These are phyloP conservation scores for Acanthochromis polyacanthus DNA, from an alignment of 2,113 vertebrate species.

Conservation along the genomic window DNA sequence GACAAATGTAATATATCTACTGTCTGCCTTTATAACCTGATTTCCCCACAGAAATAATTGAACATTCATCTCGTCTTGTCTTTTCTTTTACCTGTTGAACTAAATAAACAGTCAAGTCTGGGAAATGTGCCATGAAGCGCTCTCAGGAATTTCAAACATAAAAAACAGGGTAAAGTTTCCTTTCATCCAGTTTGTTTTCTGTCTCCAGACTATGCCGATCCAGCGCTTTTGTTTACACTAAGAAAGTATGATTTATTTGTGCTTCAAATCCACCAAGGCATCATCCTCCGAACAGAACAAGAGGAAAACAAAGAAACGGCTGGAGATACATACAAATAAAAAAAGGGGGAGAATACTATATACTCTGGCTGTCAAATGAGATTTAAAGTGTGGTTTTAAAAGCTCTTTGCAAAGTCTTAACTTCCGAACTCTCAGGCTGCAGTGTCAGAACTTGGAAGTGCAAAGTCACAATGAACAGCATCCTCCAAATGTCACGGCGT, in stretches of 20 bases:
- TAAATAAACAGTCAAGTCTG: constrained; percentile 40
- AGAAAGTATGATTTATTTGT: constrained; percentile 50
- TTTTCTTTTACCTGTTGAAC: constrained; percentile 46
- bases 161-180: constrained; percentile 44
- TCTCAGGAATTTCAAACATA: constrained; percentile 47
- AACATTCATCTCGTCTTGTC: constrained; percentile 20
- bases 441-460: constrained; percentile 20
- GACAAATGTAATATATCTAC: neutral
- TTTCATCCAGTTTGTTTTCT: constrained; percentile 58
- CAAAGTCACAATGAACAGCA: constrained; percentile 27
- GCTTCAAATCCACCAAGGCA: constrained; percentile 48
- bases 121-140: constrained; percentile 37
- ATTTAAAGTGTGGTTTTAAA: constrained; percentile 2
- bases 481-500: constrained; percentile 52
- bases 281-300: constrained; percentile 6
- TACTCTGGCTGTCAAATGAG: constrained; percentile 47
- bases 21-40: constrained; percentile 36
- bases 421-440: constrained; percentile 33
- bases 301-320: constrained; percentile 30
- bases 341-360: constrained; percentile 28
- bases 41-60: constrained; percentile 44
- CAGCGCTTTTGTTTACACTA: constrained; percentile 51
- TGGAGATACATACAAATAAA: constrained; percentile 32
- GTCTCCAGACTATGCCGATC: constrained; percentile 39
- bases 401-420: constrained; percentile 17